Evolutionary conservation across 1,140 invertebrate species (phyloP).

Genomic region (Calephelis nemesis): DNA sequence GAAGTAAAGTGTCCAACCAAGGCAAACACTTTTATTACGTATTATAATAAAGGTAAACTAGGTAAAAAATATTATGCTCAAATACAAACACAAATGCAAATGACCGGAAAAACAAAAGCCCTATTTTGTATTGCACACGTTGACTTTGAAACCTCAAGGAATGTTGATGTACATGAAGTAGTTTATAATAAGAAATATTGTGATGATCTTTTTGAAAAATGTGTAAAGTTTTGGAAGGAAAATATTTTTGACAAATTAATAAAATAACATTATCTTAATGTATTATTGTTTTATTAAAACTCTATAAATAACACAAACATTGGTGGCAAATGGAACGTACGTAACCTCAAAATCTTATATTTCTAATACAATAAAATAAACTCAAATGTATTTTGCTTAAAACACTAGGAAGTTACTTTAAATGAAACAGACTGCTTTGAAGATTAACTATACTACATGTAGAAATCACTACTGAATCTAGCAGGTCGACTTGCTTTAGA

Average conservation of each 20-base stretch:
- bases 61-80: constrained; percentile 7
- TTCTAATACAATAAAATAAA: too few species aligned
- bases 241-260: constrained; percentile 10
- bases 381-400: too few species aligned
- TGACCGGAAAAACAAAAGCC: constrained; percentile 5
- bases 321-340: constrained; percentile 1
- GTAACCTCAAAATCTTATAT: too few species aligned
- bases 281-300: constrained; percentile 7
- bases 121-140: background rate
- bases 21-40: background rate
- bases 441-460: too few species aligned
- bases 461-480: too few species aligned
- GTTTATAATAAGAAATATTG: constrained; percentile 10
- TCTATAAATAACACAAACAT: background rate
- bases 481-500: background rate
- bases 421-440: too few species aligned
- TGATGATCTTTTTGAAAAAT: background rate
- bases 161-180: background rate
- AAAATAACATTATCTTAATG: constrained; percentile 9
- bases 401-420: too few species aligned
- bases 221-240: too few species aligned
- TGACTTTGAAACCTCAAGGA: too few species aligned
- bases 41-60: background rate
- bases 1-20: constrained; percentile 5
- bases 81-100: constrained; percentile 13